Evolutionary conservation across 2,888 invertebrate genomes (phyloP), one percentile per base, ranked within the genome.

Genomic region (Xestia rhomboidea): DNA sequence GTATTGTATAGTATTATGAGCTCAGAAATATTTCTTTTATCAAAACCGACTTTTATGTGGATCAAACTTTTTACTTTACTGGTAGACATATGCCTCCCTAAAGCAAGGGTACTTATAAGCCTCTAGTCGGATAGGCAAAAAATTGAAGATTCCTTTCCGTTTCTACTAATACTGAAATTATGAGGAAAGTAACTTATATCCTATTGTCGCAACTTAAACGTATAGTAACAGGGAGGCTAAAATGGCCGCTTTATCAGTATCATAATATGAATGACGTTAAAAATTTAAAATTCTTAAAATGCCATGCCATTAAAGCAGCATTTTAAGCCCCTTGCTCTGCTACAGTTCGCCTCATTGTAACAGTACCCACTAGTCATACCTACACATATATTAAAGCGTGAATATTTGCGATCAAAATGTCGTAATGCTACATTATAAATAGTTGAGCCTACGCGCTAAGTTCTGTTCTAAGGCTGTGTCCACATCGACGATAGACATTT

Each of bases 321-420:
- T n/a, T n/a, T n/a, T n/a, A n/a, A n/a, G n/a, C n/a, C n/a, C n/a
- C 27, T 24, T 64, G 11, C 30, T 18, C 18, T 46, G 15, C 30
- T n/a, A n/a, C 27, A 51, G 21, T n/a, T 27, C 24, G 27, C 27
- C 18, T 51, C 38, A 6, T 62, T 57, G 49, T 34, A 62, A 41
- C 38, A 69, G 21, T 57, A 15, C 6, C 38, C 0, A 18, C 18
- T 34, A 49, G 24, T 10, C 8, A 10, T 34, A 21, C 15, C 41
- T 18, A 44, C 38, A 38, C 38, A 38, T 8, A 34, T 38, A 38
- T 38, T 51, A 44, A 64, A 64, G 24, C 11, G 5, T 70, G 62
- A 75, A 79, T 73, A 77, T 60, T 71, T 66, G 51, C 30, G 49
- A 72, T 68, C 73, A 63, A 68, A 71, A 54, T 66, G n/a, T 62